Conservation (phyloP, 2,888 invertebrate genomes). For the Drosophila antonietae region DNA sequence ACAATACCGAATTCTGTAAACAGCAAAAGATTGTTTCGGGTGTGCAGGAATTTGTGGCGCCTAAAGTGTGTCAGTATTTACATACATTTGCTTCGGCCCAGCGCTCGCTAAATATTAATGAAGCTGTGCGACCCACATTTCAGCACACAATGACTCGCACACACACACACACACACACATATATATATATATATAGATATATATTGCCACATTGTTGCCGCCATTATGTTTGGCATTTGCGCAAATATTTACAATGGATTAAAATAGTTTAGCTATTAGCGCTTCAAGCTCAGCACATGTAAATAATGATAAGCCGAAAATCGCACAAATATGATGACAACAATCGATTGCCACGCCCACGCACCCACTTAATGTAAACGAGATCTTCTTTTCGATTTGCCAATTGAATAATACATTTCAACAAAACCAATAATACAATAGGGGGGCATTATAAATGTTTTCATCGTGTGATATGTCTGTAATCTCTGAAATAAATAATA, state of each 20-base stretch:
- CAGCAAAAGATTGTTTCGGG: neutral
- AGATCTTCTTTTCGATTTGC: constrained; percentile 38
- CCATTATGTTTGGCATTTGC: constrained; percentile 44
- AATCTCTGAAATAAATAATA: neutral
- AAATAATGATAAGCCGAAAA: constrained; percentile 75
- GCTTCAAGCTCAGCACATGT: constrained; percentile 51
- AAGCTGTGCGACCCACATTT: constrained; percentile 51
- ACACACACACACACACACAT: neutral
- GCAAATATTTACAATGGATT: constrained; percentile 68
- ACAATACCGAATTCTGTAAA: constrained; percentile 6
- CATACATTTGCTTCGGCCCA: constrained; percentile 32
- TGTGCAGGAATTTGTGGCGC: neutral
- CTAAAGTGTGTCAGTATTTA: constrained; percentile 48
- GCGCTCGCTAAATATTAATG: constrained; percentile 51
- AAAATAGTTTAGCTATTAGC: constrained; percentile 67
- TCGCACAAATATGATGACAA: constrained; percentile 61
- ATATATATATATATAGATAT: neutral
- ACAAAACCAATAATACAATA: neutral
- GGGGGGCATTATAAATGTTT: neutral
- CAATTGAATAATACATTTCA: constrained; percentile 25
- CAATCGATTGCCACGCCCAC: constrained; percentile 55
- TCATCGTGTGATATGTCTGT: neutral
- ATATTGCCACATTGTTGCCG: constrained; percentile 2
- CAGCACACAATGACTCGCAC: constrained; percentile 22
- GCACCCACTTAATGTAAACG: constrained; percentile 29